Conservation (phyloP, 2,113 vertebrate species). For the Coreoperca whiteheadi region DNA sequence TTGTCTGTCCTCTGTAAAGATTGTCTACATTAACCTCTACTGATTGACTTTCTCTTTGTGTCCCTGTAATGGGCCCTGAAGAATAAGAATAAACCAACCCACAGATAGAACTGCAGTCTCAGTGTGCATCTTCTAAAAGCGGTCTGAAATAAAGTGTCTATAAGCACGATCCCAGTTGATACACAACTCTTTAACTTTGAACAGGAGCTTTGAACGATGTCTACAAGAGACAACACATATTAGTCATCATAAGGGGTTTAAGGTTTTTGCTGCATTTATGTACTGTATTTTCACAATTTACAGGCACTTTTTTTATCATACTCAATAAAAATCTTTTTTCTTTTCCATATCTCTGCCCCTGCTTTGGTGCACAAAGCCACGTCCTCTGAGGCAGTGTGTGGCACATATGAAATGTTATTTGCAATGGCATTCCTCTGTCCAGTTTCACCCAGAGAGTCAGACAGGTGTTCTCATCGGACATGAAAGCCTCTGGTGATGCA, state of each 20-base stretch:
- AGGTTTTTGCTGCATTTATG: neutral
- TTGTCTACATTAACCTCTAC: conserved; percentile 46
- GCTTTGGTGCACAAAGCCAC: neutral
- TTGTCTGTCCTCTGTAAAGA: conserved; percentile 32
- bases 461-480: conserved; percentile 84
- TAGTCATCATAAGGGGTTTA: neutral
- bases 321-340: neutral
- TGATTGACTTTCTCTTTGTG: conserved; percentile 44
- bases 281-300: neutral
- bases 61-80: conserved; percentile 28
- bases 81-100: conserved; percentile 21
- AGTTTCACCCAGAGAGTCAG: conserved; percentile 66
- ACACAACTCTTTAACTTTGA: conserved; percentile 5
- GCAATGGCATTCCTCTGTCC: conserved; percentile 75
- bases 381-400: conserved; percentile 40
- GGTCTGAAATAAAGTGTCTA: conserved; percentile 1
- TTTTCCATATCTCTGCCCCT: neutral
- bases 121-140: conserved; percentile 58
- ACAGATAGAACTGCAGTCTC: conserved; percentile 54
- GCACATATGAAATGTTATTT: conserved; percentile 70
- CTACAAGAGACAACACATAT: neutral
- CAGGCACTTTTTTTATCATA: neutral
- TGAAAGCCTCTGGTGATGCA: conserved; percentile 82
- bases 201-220: neutral
- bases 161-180: conserved; percentile 1